These are phyloP conservation scores for Cydia splendana DNA, from an alignment of 1,140 invertebrate species.

Conservation along the genomic window DNA sequence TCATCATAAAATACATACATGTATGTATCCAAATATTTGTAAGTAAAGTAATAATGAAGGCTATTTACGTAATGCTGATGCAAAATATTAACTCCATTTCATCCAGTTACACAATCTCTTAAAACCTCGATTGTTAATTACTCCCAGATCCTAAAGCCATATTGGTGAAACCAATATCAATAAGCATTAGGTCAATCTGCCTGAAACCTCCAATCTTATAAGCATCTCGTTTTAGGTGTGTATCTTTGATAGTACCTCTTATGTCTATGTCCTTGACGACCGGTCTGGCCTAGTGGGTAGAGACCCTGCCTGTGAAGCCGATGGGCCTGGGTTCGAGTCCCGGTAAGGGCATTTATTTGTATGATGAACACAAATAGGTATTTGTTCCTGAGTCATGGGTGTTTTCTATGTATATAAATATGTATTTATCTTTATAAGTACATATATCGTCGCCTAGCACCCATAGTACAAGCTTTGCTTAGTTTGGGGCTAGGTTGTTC, in stretches of 20 bases:
- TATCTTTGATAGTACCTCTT: not conserved
- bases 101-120: conserved; percentile 13
- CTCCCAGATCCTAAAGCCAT: not conserved
- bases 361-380: too few relatives aligned
- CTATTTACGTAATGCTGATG: conserved; percentile 2
- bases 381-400: too few relatives aligned
- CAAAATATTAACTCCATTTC: not conserved
- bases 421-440: too few relatives aligned
- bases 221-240: not conserved
- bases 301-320: too few relatives aligned
- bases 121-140: not conserved
- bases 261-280: not conserved
- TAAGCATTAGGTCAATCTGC: not conserved
- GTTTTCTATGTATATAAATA: too few relatives aligned
- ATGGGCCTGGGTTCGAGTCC: too few relatives aligned
- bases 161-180: not conserved
- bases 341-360: too few relatives aligned
- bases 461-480: too few relatives aligned
- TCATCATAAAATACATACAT: not conserved
- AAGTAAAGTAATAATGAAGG: not conserved
- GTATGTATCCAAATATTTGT: not conserved
- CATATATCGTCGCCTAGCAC: too few relatives aligned
- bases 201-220: not conserved
- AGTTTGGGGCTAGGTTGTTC: too few relatives aligned
- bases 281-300: too few relatives aligned